Evolutionary conservation across 2,888 invertebrate species (phyloP).

Genomic region (Helleia helle): DNA sequence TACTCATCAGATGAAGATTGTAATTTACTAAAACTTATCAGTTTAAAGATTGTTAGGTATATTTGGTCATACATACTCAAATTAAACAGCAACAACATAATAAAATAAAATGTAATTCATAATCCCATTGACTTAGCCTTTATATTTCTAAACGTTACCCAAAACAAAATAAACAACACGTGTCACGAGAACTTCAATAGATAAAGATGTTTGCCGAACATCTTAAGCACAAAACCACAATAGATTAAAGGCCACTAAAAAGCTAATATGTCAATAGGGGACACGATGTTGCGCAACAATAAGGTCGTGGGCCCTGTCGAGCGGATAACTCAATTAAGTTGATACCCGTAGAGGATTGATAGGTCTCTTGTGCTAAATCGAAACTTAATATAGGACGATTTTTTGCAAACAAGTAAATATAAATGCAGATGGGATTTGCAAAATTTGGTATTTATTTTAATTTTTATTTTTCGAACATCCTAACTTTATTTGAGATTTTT

Average conservation of each 20-base stretch:
- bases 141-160: background rate
- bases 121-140: too few relatives aligned
- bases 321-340: slow-evolving; percentile 61
- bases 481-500: too few relatives aligned
- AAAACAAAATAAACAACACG: background rate
- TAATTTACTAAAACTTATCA: too few relatives aligned
- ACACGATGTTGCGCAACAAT: slow-evolving; percentile 56
- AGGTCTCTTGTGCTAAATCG: slow-evolving; percentile 22
- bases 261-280: slow-evolving; percentile 59
- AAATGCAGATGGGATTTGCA: slow-evolving; percentile 9
- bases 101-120: too few relatives aligned
- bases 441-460: slow-evolving; percentile 9
- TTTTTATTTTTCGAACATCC: too few relatives aligned
- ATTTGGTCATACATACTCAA: too few relatives aligned
- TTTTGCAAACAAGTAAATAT: slow-evolving; percentile 16
- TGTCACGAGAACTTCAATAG: background rate
- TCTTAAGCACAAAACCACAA: slow-evolving; percentile 23
- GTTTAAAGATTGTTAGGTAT: too few relatives aligned
- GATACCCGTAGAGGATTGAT: slow-evolving; percentile 57
- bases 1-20: too few relatives aligned
- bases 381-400: slow-evolving; percentile 17
- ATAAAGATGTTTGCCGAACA: slow-evolving; percentile 10
- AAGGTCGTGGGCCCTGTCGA: slow-evolving; percentile 40
- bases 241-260: slow-evolving; percentile 44
- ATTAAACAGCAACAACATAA: too few relatives aligned